Evolutionary conservation across 2,888 invertebrate species (phyloP), one percentile per base, ranked within the genome.

Genomic region (Mylabris sibirica): DNA sequence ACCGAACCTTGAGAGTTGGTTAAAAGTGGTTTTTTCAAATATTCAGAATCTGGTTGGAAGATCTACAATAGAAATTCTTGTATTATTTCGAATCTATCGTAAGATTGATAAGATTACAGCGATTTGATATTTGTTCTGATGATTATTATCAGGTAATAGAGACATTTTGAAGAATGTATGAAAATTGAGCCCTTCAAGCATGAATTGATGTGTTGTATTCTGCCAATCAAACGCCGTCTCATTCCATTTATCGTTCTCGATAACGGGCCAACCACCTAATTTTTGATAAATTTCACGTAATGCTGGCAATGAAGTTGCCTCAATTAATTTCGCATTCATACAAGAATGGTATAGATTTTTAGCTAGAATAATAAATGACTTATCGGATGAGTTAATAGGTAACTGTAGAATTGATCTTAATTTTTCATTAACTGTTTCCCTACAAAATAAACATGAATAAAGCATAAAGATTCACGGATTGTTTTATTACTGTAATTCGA

Each of bases 231-330:
- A 95, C 11, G 85, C 80, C 0, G 80, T 80, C 4, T 88, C 88
- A 76, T 91, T 88, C 95, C 95, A 95, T 0, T 80, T 72, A 34
- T 89, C 87, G 0, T 91, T 93, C 73, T 91, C 91, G 26, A 95
- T 85, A 38, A 94, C 91, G 0, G 97, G 97, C 96, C 96, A 97
- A 3, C 96, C 96, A 1, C 97, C 96, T 12, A 97, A 86, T 17
- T 88, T 86, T 34, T 88, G 66, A 30, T 78, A 60, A 20, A 65
- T 62, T 59, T 35, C 53, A 64, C 65, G 59, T 26, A 70, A 59
- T 17, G 60, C 63, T n/a, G 20, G n/a, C 20, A 68, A 11, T 0
- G 65, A 63, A 41, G 65, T 65, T 17, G 59, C 38, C 34, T 70
- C 68, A 26, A 68, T 60, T 79, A 73, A 73, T 85, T 85, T 61